phyloP scores from a whole-genome alignment of 2,797 vertebrate species.

The Protosalanx chinensis region DNA sequence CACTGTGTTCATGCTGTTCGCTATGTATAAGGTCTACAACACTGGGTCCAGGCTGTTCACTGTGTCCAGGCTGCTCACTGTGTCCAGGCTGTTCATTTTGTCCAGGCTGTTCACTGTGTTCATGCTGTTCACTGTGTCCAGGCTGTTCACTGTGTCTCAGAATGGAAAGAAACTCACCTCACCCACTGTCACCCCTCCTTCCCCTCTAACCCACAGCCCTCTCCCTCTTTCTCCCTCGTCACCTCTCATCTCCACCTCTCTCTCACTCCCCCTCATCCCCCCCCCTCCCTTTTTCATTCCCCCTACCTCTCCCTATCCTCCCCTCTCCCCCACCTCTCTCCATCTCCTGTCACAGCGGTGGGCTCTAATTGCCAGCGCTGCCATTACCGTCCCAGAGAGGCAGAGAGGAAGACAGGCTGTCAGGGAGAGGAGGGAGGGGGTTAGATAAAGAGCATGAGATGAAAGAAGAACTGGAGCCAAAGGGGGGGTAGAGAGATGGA shows the following conservation, averaged over 20 bases:
- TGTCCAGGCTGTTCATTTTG: no score
- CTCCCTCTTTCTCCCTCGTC: neutral
- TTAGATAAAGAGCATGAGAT: conserved; percentile 15
- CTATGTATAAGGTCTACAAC: no score
- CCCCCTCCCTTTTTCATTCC: neutral
- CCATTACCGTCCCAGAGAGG: conserved; percentile 18
- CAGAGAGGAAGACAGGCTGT: neutral
- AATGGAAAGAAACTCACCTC: neutral
- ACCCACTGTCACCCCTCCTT: neutral
- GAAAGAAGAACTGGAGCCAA: neutral
- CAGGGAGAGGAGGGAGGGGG: neutral
- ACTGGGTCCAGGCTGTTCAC: no score
- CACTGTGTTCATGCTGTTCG: no score
- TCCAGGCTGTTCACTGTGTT: no score
- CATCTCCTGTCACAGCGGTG: conserved; percentile 32
- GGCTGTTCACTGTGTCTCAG: neutral
- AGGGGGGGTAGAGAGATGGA: neutral
- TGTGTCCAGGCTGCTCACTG: neutral
- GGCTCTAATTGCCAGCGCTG: conserved; percentile 42
- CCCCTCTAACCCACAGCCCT: neutral
- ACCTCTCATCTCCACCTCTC: neutral
- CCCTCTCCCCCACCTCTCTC: conserved; percentile 5
- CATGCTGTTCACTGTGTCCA: no score
- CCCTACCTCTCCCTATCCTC: neutral
- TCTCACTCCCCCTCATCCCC: neutral